Base-by-base conservation (phyloP, 2,888 invertebrate species). In the Hipparchia sbordonii region DNA sequence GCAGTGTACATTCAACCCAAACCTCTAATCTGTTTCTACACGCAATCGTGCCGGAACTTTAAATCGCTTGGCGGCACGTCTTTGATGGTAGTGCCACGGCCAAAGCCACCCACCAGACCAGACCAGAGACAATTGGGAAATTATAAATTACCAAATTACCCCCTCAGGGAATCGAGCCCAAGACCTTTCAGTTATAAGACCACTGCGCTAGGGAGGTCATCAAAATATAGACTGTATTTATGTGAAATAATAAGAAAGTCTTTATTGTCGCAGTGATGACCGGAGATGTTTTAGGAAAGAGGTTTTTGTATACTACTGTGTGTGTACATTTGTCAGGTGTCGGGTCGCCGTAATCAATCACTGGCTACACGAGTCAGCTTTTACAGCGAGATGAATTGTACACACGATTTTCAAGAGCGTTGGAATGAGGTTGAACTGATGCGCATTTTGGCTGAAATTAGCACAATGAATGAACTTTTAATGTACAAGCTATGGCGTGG, bases 331-430 rank as follows among this genome's bases (percentile, higher is more conserved):
- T 61, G 71, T 71, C 61, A 46, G 67, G 70, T 60, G 70, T 61
- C 33, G 66, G 70, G 70, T 73, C 73, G 12, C n/a, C 60, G 68
- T 71, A 71, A 76, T 76, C 84, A 83, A 82, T 84, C 82, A 82
- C 77, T 6, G 70, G 57, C 71, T 77, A 80, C 81, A 80, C 74
- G 76, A 75, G 71, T 74, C 74, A 63, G 78, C 80, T 82, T 80
- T 83, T 79, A 80, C 67, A 68, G 52, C 39, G 33, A 57, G 69
- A 60, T 61, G 61, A 69, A 69, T 59, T 69, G 60, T 61, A 69
- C 51, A 61, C 39, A 69, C 51, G 6, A 52, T 57, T 69, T 33
- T 61, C 69, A 61, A 60, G 52, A 51, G 13, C 10, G 13, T 5
- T 60, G 51, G 52, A 12, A 52, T 52, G 52, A 65, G 65, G 52